Evolutionary conservation across 2,888 invertebrate species (phyloP).

Genomic region (Campoplex capitator): DNA sequence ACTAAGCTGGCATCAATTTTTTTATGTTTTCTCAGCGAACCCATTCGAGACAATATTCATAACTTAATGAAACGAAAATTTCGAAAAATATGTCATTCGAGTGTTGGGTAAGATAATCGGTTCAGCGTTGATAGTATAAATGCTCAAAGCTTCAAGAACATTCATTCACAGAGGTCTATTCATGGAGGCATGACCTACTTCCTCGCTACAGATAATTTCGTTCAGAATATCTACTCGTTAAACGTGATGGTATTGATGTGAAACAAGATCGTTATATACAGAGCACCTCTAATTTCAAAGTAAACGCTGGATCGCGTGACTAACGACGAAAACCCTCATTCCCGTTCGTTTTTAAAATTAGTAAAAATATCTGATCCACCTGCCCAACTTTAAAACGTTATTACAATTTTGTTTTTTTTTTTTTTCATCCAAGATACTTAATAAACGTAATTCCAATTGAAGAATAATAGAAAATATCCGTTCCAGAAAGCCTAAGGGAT

Average conservation of each 20-base stretch:
- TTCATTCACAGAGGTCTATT: neutral
- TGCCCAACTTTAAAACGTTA: no score
- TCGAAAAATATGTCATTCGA: no score
- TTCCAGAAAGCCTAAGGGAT: neutral
- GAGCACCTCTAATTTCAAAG: constrained; percentile 1
- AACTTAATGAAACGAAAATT: no score
- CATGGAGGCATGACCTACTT: neutral
- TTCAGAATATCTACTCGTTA: neutral
- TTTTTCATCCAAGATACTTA: no score
- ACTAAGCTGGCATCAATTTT: neutral
- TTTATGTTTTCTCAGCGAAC: no score
- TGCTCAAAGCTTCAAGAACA: neutral
- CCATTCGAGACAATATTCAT: no score
- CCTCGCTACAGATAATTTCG: neutral
- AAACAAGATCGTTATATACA: neutral
- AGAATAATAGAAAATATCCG: neutral
- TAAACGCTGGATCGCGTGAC: constrained; percentile 15
- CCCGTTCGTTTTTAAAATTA: neutral
- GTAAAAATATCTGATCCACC: no score
- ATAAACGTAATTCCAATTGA: no score
- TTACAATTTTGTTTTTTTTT: no score
- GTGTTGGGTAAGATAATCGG: no score
- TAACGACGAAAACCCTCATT: neutral
- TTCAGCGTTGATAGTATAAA: neutral
- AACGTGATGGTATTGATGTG: neutral